Evolutionary conservation across 2,797 vertebrate species (phyloP).

Genomic region (Manis crassicaudata): DNA sequence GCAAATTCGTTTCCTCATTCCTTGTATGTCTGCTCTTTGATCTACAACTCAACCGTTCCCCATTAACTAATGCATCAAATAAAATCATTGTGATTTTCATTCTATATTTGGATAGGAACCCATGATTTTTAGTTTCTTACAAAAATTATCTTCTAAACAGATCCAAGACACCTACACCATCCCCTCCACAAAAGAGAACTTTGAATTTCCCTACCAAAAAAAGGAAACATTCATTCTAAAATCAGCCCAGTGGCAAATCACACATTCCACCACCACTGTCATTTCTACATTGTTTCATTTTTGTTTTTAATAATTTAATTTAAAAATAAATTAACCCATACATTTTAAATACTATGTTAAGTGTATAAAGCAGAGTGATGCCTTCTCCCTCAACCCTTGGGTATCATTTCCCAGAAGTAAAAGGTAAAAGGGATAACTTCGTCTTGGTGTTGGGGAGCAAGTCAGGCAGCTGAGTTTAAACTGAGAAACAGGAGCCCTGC

Average conservation of each 20-base stretch:
- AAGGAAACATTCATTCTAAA: not conserved
- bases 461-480: not conserved
- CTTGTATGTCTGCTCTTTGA: not conserved
- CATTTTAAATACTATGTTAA: not conserved
- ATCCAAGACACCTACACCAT: not conserved
- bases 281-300: not conserved
- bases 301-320: conserved; percentile 17
- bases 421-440: not conserved
- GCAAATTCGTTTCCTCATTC: not conserved
- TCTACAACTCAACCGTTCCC: not conserved
- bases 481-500: not conserved
- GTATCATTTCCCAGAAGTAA: not conserved
- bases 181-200: not conserved
- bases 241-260: not conserved
- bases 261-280: not conserved
- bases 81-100: not conserved
- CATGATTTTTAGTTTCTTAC: not conserved
- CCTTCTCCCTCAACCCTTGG: not conserved
- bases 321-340: not conserved
- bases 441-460: not conserved
- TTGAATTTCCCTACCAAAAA: not conserved
- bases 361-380: not conserved
- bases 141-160: not conserved
- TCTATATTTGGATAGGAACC: not conserved
- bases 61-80: not conserved